phyloP scores from a whole-genome alignment of 2,797 vertebrate genomes.

The Xenops minutus region DNA sequence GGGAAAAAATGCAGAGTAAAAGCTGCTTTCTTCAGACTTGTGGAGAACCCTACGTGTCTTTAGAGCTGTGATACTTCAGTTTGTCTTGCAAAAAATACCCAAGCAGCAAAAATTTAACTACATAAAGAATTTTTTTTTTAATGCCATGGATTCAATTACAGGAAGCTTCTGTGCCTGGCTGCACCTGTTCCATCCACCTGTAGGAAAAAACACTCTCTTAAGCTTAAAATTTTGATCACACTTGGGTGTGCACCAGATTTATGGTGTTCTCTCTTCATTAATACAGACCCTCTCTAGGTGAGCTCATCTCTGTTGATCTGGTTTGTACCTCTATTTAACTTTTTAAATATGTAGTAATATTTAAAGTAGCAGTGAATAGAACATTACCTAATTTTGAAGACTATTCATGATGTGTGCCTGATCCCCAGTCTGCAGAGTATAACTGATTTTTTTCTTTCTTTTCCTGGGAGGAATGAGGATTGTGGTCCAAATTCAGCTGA shows the following conservation, averaged over 20 bases:
- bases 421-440: no score
- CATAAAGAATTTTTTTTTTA: neutral
- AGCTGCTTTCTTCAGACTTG: neutral
- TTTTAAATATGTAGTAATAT: constrained; percentile 30
- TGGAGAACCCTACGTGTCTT: neutral
- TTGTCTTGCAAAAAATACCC: neutral
- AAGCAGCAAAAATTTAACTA: neutral
- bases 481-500: neutral
- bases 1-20: neutral
- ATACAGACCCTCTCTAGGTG: neutral
- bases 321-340: constrained; percentile 18
- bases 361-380: constrained; percentile 41
- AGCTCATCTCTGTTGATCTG: constrained; percentile 32
- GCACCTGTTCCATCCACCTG: neutral
- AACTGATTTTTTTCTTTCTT: no score
- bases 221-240: constrained; percentile 24
- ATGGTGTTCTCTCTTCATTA: constrained; percentile 26
- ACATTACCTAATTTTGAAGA: neutral
- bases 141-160: neutral
- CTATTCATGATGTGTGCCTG: neutral
- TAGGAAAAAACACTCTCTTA: neutral
- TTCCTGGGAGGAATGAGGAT: neutral
- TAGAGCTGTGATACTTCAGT: neutral
- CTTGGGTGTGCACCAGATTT: neutral
- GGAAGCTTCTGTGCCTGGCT: neutral